Conservation (phyloP, 1,140 invertebrate species). For the Cyrtorhinus lividipennis region DNA sequence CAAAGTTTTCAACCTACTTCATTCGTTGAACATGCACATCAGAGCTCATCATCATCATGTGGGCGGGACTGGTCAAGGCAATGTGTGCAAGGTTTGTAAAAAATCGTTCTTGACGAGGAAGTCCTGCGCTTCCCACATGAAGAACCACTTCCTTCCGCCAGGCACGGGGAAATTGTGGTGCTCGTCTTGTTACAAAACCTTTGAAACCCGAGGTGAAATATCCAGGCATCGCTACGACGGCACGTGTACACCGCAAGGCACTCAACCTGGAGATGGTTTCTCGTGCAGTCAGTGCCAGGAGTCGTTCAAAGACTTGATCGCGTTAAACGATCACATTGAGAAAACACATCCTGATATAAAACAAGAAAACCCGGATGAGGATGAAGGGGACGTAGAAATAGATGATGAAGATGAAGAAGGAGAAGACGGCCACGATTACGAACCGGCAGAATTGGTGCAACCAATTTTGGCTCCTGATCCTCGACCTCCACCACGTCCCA, state of each 20-base stretch:
- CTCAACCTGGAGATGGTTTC: neutral
- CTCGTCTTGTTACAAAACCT: constrained; percentile 6
- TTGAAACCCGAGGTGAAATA: neutral
- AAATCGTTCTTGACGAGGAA: constrained; percentile 5
- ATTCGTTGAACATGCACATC: constrained; percentile 5
- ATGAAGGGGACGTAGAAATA: neutral
- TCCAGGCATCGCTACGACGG: neutral
- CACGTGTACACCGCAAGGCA: neutral
- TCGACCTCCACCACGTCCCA: no score
- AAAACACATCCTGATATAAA: neutral
- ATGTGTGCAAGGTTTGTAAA: constrained; percentile 8
- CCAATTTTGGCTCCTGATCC: no score
- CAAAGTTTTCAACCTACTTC: constrained; percentile 4
- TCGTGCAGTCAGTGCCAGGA: neutral
- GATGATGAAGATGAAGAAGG: neutral
- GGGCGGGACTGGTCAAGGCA: neutral
- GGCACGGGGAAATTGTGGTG: constrained; percentile 3
- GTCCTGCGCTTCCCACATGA: constrained; percentile 1
- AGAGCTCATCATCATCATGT: neutral
- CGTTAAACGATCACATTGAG: neutral
- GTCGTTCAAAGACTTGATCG: neutral
- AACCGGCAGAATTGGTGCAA: no score
- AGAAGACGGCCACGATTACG: neutral
- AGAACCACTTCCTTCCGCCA: constrained; percentile 9
- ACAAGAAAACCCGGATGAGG: neutral